Percentiles rank a stretch among this genome's conserved stretches.
phyloP scores from a whole-genome alignment of 2,797 vertebrate genomes.

The Darevskia nairensis region DNA sequence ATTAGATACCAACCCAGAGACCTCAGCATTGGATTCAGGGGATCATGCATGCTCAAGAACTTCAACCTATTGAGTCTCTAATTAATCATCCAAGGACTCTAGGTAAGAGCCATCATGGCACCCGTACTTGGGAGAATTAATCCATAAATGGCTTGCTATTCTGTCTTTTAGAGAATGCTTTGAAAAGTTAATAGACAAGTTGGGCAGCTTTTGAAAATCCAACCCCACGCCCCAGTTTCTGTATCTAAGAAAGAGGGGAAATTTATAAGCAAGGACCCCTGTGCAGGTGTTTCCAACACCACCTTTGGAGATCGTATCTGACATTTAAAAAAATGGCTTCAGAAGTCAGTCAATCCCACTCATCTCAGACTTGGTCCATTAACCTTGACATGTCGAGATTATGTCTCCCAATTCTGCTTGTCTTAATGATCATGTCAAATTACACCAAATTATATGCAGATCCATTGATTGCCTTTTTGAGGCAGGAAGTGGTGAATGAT shows the following conservation, averaged over 20 bases:
- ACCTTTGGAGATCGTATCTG: not conserved
- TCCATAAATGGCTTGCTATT: not conserved
- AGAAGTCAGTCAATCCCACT: slow-evolving; percentile 46
- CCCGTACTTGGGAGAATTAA: not conserved
- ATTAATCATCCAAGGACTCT: no score
- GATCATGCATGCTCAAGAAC: no score
- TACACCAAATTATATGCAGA: slow-evolving; percentile 59
- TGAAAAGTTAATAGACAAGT: not conserved
- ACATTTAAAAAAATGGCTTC: not conserved
- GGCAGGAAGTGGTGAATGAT: slow-evolving; percentile 51
- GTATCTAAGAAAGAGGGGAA: not conserved
- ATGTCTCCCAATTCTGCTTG: slow-evolving; percentile 48
- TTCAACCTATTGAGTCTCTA: no score
- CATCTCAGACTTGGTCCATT: slow-evolving; percentile 38
- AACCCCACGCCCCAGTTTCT: not conserved
- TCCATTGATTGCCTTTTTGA: slow-evolving; percentile 62
- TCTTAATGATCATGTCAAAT: slow-evolving; percentile 41
- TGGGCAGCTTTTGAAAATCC: no score
- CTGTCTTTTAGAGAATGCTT: not conserved
- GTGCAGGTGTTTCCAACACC: not conserved
- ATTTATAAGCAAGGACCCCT: not conserved
- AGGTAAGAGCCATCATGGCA: not conserved
- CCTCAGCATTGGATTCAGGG: no score
- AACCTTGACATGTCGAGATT: slow-evolving; percentile 49
- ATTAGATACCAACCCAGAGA: no score